Percentiles rank a stretch among this genome's conserved stretches.
Evolutionary conservation across 2,113 vertebrate species (phyloP).

Genomic region (Synchiropus splendidus): DNA sequence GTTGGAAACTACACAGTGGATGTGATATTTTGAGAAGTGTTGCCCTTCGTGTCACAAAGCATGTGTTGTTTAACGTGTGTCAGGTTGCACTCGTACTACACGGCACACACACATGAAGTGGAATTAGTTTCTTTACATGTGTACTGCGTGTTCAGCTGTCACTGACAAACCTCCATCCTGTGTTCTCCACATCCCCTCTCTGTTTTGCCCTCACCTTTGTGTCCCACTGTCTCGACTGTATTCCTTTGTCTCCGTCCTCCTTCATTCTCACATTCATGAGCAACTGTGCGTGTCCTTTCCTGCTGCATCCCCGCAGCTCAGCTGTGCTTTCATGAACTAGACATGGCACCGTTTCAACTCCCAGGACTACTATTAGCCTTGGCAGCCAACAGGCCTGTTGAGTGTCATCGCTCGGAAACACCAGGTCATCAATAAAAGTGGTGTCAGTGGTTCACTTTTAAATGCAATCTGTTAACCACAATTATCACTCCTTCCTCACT

Average conservation of each 20-base stretch:
- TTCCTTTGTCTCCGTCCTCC: constrained; percentile 10
- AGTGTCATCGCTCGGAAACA: background rate
- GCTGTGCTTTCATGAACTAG: constrained; percentile 39
- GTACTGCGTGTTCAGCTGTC: constrained; percentile 45
- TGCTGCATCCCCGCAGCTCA: constrained; percentile 18
- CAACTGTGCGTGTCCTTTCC: constrained; percentile 16
- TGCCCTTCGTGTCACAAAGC: constrained; percentile 3
- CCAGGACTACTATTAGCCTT: constrained; percentile 6
- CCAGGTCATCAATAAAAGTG: background rate
- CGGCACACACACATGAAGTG: background rate
- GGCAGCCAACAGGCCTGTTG: constrained; percentile 6
- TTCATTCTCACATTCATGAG: constrained; percentile 18
- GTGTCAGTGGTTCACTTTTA: too few relatives aligned
- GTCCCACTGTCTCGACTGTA: constrained; percentile 11
- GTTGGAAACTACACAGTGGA: too few relatives aligned
- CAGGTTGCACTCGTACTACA: constrained; percentile 16
- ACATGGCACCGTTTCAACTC: constrained; percentile 23
- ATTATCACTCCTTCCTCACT: too few relatives aligned
- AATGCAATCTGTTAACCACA: too few relatives aligned
- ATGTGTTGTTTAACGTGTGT: constrained; percentile 18
- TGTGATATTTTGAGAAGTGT: constrained; percentile 11
- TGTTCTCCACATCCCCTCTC: constrained; percentile 1
- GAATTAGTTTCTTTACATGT: constrained; percentile 23
- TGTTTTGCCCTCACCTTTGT: constrained; percentile 11
- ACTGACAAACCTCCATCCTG: constrained; percentile 8